phyloP scores from a whole-genome alignment of 2,888 invertebrate species.

The Trachelus troglodyta region DNA sequence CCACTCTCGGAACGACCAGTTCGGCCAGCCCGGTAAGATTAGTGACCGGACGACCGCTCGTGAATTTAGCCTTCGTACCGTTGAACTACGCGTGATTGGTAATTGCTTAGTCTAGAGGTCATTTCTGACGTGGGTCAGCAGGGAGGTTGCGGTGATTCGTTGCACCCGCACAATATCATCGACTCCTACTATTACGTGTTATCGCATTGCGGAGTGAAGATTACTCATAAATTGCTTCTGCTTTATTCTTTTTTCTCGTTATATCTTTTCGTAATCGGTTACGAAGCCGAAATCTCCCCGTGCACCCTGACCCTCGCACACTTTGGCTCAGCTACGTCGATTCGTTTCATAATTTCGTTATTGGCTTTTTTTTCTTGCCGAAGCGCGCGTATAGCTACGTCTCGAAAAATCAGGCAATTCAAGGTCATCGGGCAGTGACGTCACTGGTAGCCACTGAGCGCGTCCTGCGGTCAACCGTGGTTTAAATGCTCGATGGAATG shows the following conservation, averaged over 20 bases:
- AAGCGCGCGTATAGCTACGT: background rate
- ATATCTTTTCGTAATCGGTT: background rate
- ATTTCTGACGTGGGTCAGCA: background rate
- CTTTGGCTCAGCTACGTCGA: background rate
- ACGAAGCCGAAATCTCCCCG: background rate
- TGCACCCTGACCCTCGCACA: background rate
- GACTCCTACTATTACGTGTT: background rate
- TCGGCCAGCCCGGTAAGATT: background rate
- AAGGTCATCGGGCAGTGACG: constrained; percentile 20
- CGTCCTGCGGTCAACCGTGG: constrained; percentile 52
- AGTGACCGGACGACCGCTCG: constrained; percentile 39
- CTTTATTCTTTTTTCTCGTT: background rate
- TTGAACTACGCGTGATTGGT: constrained; percentile 40
- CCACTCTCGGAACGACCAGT: background rate
- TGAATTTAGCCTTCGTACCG: constrained; percentile 35
- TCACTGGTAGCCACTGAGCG: constrained; percentile 36
- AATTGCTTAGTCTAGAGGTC: constrained; percentile 35
- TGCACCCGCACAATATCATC: background rate
- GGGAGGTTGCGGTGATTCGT: background rate
- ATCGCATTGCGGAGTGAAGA: background rate
- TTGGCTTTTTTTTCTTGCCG: background rate
- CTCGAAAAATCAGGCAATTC: constrained; percentile 6
- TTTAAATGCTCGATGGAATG: constrained; percentile 64
- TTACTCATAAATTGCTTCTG: background rate
- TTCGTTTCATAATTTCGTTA: background rate